Evolutionary conservation across 2,113 vertebrate genomes (phyloP), one percentile per base, ranked within the genome.

Genomic region (Hyperopisus bebe): DNA sequence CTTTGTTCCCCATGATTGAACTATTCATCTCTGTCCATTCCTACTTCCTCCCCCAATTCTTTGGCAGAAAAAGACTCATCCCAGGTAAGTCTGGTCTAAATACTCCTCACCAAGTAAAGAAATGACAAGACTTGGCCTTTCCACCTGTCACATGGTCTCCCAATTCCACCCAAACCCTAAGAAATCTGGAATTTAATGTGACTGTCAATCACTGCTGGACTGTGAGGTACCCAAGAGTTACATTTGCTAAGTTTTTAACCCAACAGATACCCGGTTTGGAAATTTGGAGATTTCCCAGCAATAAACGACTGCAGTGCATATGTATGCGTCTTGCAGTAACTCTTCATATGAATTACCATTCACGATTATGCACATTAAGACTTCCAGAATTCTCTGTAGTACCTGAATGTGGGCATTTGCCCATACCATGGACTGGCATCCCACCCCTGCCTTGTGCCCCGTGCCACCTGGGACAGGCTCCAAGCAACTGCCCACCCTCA

Each of bases 11-110:
- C 89, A 91, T 94, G 95, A 95, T 94, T 94, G 94, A 94, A 94
- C 94, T 94, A 93, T 95, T 96, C 91, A 95, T 95, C 94, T 94
- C 91, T 87, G 90, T 62, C 92, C 87, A 39, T 92, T 91, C 89
- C 90, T 92, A 80, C 88, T 80, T 90, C 87, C 91, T 42, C 62
- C 1, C 90, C 35, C 51, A 89, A 50, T 80, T 90, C 86, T 92
- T 42, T 44, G 77, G 77, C 39, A 82, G 42, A 39, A 39, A 44
- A 44, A 44, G 35, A 82, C 31, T 39, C 70, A 39, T 39, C 31
- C 27, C 91, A 90, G 80, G 90, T 88, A 8, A 24, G 86, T 89
- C 83, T 80, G 55, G 51, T 53, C n/a, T n/a, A 89, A 90, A 92
- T 91, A 92, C 92, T 80, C 90, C 89, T 80, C 83, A 80, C 77